Conservation (phyloP, 2,113 vertebrate species). For the Numenius arquata region DNA sequence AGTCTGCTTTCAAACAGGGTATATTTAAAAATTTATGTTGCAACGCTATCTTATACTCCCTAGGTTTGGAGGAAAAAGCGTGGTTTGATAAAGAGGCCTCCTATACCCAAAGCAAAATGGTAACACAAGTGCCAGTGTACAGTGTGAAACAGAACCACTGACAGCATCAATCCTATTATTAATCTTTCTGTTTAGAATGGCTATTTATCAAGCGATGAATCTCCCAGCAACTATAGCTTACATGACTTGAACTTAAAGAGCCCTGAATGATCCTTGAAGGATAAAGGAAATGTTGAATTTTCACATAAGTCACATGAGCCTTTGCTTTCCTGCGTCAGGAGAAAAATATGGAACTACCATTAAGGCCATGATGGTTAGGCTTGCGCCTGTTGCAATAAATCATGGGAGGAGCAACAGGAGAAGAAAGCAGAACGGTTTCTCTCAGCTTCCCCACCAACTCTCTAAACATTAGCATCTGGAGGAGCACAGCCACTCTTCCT, state of each 20-base stretch:
- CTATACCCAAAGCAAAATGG: conserved; percentile 18
- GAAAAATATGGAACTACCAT: neutral
- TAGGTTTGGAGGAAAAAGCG: neutral
- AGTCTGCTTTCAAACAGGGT: conserved; percentile 55
- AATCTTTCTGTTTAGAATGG: conserved; percentile 15
- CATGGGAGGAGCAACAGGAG: neutral
- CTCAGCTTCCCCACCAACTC: neutral
- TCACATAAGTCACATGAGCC: neutral
- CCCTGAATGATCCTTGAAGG: neutral
- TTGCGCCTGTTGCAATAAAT: neutral
- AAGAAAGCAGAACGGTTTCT: neutral
- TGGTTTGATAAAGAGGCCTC: conserved; percentile 28
- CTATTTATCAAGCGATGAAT: neutral
- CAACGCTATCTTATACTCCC: neutral
- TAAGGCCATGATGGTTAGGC: neutral
- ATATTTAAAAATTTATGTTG: conserved; percentile 64
- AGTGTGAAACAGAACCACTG: neutral
- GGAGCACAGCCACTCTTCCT: neutral
- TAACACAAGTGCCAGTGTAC: neutral
- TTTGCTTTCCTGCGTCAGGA: neutral
- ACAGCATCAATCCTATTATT: neutral
- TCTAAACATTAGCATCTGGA: neutral
- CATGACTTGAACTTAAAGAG: conserved; percentile 6
- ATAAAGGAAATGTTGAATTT: conserved; percentile 1
- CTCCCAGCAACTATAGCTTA: neutral